Conservation (phyloP, 2,888 invertebrate species). For the Cylindroiulus punctatus region DNA sequence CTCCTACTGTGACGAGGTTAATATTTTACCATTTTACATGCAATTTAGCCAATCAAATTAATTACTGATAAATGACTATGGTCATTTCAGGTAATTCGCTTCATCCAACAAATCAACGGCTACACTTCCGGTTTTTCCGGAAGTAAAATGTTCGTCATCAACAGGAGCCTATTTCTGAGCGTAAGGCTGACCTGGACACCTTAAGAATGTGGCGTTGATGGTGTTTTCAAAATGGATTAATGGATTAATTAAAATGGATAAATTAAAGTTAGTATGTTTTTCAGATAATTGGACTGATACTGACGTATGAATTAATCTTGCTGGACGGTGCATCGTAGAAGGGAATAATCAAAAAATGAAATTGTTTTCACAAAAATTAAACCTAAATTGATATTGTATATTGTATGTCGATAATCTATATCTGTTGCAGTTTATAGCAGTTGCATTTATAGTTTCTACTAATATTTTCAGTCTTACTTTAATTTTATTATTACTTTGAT, state of each 20-base stretch:
- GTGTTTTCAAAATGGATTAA: not conserved
- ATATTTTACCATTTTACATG: not conserved
- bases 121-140: constrained; percentile 44
- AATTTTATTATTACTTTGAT: no score
- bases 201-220: not conserved
- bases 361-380: no score
- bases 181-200: not conserved
- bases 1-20: constrained; percentile 37
- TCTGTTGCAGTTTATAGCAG: no score
- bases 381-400: no score
- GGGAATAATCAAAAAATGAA: no score
- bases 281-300: constrained; percentile 32
- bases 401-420: no score
- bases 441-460: no score
- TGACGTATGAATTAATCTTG: constrained; percentile 45
- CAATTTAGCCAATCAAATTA: no score
- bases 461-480: no score
- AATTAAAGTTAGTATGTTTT: not conserved
- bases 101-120: constrained; percentile 3
- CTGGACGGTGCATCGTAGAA: constrained; percentile 15
- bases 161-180: constrained; percentile 21
- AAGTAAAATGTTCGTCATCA: constrained; percentile 4
- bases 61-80: no score
- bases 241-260: no score
- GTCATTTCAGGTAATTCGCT: constrained; percentile 47